Conservation (phyloP, 2,797 vertebrate species). For the Toxotes lorentzi region DNA sequence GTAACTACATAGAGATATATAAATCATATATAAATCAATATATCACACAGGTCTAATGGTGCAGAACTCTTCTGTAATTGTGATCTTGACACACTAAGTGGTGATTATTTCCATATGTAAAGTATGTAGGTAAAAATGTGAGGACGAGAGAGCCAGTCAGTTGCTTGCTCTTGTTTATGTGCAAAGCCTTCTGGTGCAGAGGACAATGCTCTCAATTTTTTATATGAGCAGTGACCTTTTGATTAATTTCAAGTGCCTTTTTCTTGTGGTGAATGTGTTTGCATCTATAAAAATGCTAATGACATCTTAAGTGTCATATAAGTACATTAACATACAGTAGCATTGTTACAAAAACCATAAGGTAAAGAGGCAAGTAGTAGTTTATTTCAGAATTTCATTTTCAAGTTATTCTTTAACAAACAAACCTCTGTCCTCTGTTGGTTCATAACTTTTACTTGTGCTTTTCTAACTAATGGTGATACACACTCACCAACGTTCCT, state of each 20-base stretch:
- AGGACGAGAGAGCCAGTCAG: not conserved
- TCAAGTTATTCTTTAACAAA: not conserved
- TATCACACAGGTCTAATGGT: not conserved
- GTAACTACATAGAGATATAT: not conserved
- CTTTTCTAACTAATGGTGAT: not conserved
- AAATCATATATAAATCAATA: too few species aligned
- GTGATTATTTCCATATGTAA: not conserved
- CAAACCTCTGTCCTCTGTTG: not conserved
- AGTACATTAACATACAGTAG: conserved; percentile 7
- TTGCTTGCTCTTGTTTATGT: not conserved
- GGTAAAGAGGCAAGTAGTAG: not conserved
- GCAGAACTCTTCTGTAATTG: not conserved
- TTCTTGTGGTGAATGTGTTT: not conserved
- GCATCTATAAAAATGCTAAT: conserved; percentile 18
- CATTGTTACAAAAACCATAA: not conserved
- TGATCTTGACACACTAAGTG: not conserved
- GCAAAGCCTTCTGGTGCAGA: not conserved
- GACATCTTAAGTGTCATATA: not conserved
- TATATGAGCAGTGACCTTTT: not conserved
- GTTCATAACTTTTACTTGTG: too few species aligned
- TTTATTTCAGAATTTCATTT: conserved; percentile 7
- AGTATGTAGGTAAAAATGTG: not conserved
- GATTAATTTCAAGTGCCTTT: conserved; percentile 17
- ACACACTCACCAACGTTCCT: too few species aligned
- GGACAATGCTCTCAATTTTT: not conserved